These are phyloP conservation scores for Bryconaethiops microstoma DNA, from an alignment of 2,797 vertebrate species.

Conservation along the genomic window DNA sequence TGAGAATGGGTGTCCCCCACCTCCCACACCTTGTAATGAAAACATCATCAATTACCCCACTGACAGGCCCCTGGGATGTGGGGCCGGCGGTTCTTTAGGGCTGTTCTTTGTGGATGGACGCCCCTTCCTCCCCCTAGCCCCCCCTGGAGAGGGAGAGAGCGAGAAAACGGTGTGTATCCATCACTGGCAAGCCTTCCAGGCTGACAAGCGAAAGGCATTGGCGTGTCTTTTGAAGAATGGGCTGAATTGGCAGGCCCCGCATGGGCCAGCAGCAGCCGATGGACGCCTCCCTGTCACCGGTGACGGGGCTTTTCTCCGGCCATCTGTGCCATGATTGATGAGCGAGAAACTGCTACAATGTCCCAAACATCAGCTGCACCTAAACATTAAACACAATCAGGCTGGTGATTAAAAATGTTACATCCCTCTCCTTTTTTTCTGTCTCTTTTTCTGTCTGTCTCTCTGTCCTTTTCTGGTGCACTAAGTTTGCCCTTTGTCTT, in stretches of 20 bases:
- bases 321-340: slow-evolving; percentile 81
- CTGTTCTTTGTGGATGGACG: slow-evolving; percentile 81
- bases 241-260: slow-evolving; percentile 61
- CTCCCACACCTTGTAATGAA: slow-evolving; percentile 90
- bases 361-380: slow-evolving; percentile 42
- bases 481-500: slow-evolving; percentile 54
- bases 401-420: slow-evolving; percentile 25
- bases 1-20: slow-evolving; percentile 72
- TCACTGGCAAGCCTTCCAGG: slow-evolving; percentile 70
- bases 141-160: slow-evolving; percentile 50
- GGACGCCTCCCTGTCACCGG: slow-evolving; percentile 68
- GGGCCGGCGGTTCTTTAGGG: slow-evolving; percentile 82
- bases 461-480: slow-evolving; percentile 11
- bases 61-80: slow-evolving; percentile 84
- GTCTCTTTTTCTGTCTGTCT: slow-evolving; percentile 25
- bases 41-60: slow-evolving; percentile 92
- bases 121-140: slow-evolving; percentile 48
- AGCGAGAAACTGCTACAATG: slow-evolving; percentile 39
- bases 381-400: slow-evolving; percentile 41
- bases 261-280: slow-evolving; percentile 64
- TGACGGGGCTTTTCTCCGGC: slow-evolving; percentile 74
- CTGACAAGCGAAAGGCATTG: slow-evolving; percentile 62
- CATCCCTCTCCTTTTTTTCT: neutral
- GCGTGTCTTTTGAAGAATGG: slow-evolving; percentile 67
- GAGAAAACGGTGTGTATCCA: slow-evolving; percentile 69